These are phyloP conservation scores for Nestor notabilis DNA, from an alignment of 2,113 vertebrate species.

Conservation along the genomic window DNA sequence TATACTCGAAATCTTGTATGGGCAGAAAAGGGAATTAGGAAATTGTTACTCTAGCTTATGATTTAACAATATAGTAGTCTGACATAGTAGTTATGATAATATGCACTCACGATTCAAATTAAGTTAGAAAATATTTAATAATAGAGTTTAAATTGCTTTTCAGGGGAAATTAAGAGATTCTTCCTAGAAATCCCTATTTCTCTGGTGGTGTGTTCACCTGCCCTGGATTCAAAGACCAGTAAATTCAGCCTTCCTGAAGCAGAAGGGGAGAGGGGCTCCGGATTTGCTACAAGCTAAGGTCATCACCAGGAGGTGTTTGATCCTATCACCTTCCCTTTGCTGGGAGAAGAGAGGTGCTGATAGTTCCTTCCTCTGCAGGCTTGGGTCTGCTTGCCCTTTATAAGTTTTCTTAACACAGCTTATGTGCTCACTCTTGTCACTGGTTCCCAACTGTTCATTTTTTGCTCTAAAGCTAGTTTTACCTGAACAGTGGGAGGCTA, in stretches of 20 bases:
- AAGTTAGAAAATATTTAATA: background rate
- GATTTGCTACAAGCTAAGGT: background rate
- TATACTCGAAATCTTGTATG: background rate
- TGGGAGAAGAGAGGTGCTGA: background rate
- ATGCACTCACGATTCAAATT: background rate
- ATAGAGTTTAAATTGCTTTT: background rate
- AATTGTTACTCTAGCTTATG: background rate
- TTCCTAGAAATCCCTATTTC: background rate
- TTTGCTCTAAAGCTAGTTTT: background rate
- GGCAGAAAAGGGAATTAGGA: background rate
- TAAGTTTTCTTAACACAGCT: background rate
- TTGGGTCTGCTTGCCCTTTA: background rate
- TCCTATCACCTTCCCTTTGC: background rate
- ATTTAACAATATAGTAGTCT: background rate
- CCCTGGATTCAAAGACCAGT: background rate
- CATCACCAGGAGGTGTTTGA: fast-evolving
- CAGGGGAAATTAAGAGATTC: background rate
- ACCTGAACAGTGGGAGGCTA: background rate
- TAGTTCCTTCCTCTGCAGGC: background rate
- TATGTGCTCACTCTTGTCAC: fast-evolving
- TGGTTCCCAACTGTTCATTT: background rate
- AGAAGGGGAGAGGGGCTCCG: background rate
- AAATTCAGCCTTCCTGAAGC: background rate
- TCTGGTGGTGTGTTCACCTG: background rate
- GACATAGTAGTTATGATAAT: background rate